Evolutionary conservation across 2,888 invertebrate genomes (phyloP).

Genomic region (Drosophila dives): DNA sequence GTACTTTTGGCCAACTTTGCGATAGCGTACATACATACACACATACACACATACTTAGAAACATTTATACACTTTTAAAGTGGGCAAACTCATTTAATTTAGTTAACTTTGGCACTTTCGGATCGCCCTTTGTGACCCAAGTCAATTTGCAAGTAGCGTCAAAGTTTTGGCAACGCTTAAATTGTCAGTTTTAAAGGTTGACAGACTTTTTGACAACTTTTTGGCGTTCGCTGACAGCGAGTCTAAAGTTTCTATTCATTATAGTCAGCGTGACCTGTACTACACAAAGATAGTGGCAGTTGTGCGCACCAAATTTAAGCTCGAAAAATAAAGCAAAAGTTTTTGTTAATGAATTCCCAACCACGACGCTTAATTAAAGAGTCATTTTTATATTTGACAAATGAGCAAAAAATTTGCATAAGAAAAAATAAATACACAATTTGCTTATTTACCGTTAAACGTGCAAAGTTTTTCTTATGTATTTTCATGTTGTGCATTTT

Average conservation of each 20-base stretch:
- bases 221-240: neutral
- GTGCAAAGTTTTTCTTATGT: conserved; percentile 3
- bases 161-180: conserved; percentile 55
- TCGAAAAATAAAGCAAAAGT: conserved; percentile 26
- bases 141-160: conserved; percentile 55
- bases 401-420: conserved; percentile 12
- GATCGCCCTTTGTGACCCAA: conserved; percentile 46
- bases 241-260: conserved; percentile 66
- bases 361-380: conserved; percentile 36
- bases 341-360: conserved; percentile 64
- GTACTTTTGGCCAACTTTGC: conserved; percentile 38
- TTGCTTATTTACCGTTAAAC: conserved; percentile 44
- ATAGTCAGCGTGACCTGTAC: conserved; percentile 35
- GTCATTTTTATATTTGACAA: conserved; percentile 23
- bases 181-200: conserved; percentile 53
- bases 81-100: conserved; percentile 55
- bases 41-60: neutral
- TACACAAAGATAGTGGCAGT: conserved; percentile 2
- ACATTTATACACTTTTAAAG: conserved; percentile 39
- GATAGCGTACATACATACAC: neutral
- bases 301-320: conserved; percentile 25
- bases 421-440: conserved; percentile 20
- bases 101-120: conserved; percentile 61
- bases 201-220: conserved; percentile 20
- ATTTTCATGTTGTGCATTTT: conserved; percentile 1